phyloP scores from a whole-genome alignment of 2,797 vertebrate genomes.

The Cyprinodon diabolis region DNA sequence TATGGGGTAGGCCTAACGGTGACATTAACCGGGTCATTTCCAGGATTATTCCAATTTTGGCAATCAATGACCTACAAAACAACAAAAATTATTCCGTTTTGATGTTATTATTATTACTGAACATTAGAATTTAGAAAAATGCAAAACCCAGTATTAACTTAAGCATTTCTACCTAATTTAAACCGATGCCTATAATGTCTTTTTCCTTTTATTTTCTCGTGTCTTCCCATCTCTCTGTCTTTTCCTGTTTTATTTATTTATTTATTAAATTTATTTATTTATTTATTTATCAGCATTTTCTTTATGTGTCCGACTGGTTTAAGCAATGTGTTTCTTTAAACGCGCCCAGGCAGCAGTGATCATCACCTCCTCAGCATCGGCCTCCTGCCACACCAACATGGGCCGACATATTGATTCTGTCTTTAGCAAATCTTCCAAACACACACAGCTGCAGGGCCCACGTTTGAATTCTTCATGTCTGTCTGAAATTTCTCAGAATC shows the following conservation, averaged over 20 bases:
- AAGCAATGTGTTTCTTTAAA: neutral
- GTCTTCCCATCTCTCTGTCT: neutral
- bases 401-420: conserved; percentile 8
- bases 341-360: neutral
- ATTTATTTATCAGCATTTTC: neutral
- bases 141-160: too few species aligned
- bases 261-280: neutral
- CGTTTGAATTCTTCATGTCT: neutral
- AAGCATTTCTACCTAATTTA: too few species aligned
- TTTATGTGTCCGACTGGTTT: neutral
- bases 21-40: neutral
- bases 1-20: too few species aligned
- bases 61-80: neutral
- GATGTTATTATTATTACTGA: neutral
- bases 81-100: neutral
- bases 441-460: neutral
- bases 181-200: too few species aligned
- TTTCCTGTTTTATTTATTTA: neutral
- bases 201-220: too few species aligned
- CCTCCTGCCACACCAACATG: neutral
- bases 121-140: too few species aligned
- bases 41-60: neutral
- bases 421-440: neutral
- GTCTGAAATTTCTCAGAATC: neutral
- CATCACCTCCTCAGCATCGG: neutral